Percentiles rank a stretch among this genome's conserved stretches.
Conservation (phyloP, 2,113 vertebrate genomes). For the Crotalus horridus region DNA sequence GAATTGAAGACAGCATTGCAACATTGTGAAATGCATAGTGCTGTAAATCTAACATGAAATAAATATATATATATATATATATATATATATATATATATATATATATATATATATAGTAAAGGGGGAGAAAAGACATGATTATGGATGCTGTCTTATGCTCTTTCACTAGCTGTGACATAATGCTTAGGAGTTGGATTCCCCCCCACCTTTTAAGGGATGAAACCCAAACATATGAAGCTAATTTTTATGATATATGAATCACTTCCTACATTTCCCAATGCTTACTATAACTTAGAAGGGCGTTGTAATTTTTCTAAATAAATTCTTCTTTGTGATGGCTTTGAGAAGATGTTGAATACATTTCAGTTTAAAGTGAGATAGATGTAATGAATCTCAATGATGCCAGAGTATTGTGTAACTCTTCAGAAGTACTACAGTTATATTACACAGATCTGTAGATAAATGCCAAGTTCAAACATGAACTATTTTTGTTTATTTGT, state of each 20-base stretch:
- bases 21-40: conserved; percentile 59
- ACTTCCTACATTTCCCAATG: not conserved
- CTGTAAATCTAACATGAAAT: conserved; percentile 61
- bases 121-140: conserved; percentile 17
- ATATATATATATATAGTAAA: too few relatives aligned
- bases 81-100: too few relatives aligned
- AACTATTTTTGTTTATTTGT: not conserved
- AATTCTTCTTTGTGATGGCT: not conserved
- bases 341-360: not conserved
- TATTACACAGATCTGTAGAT: not conserved
- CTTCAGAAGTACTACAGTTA: not conserved
- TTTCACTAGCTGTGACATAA: conserved; percentile 53
- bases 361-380: not conserved
- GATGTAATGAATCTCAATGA: not conserved
- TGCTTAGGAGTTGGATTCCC: conserved; percentile 34
- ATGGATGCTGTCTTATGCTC: conserved; percentile 45
- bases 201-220: not conserved
- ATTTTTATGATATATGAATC: conserved; percentile 6
- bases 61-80: too few relatives aligned
- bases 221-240: not conserved
- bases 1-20: conserved; percentile 71
- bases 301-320: not conserved
- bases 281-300: not conserved
- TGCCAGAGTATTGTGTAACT: not conserved
- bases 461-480: not conserved